phyloP scores from a whole-genome alignment of 2,888 invertebrate species.

The Hydraecia micacea region DNA sequence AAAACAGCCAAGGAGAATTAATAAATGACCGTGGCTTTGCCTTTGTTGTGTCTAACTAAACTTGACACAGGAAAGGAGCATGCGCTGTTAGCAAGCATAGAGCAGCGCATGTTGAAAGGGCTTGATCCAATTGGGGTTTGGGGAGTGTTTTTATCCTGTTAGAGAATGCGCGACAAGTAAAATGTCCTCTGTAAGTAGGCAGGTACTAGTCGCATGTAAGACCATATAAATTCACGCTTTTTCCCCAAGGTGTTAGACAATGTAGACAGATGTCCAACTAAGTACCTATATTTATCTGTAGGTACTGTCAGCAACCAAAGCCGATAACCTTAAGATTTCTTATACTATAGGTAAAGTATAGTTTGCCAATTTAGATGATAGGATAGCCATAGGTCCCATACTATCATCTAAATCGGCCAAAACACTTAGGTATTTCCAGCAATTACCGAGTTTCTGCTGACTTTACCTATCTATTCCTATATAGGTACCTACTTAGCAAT shows the following conservation, averaged over 20 bases:
- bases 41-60: background rate
- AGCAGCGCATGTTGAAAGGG: slow-evolving; percentile 3
- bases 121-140: background rate
- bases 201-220: no score
- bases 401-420: background rate
- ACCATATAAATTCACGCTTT: background rate
- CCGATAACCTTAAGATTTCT: background rate
- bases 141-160: background rate
- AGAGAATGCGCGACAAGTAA: background rate
- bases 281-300: background rate
- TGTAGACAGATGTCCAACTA: background rate
- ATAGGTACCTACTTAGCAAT: background rate
- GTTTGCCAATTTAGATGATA: no score
- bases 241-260: background rate
- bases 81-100: slow-evolving; percentile 1
- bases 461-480: background rate
- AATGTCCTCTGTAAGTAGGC: background rate
- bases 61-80: slow-evolving; percentile 13
- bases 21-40: background rate
- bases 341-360: no score
- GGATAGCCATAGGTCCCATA: no score
- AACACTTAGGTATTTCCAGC: background rate
- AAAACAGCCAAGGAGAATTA: background rate
- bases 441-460: background rate
- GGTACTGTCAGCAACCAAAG: background rate